Percentiles rank a stretch among this genome's conserved stretches.
phyloP scores from a whole-genome alignment of 2,113 vertebrate species.

The Chrysochloris asiatica region DNA sequence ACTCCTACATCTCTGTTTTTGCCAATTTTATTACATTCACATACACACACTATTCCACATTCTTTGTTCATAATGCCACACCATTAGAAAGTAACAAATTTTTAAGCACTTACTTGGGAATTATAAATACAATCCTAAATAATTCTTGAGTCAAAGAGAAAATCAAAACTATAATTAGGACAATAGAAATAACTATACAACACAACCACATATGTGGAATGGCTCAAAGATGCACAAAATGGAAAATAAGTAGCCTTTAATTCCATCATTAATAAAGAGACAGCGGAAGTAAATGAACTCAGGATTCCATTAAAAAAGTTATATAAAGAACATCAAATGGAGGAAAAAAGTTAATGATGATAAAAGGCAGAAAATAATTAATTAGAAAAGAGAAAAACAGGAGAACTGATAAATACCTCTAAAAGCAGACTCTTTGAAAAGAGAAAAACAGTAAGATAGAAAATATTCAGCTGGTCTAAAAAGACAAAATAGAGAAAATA shows the following conservation, averaged over 20 bases:
- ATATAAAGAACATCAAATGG: conserved; percentile 54
- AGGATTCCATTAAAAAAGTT: conserved; percentile 41
- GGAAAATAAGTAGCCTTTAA: conserved; percentile 40
- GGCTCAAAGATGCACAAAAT: conserved; percentile 4
- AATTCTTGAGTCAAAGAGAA: conserved; percentile 40
- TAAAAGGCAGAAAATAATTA: conserved; percentile 65
- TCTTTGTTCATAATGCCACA: neutral
- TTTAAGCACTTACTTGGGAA: neutral
- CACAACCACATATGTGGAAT: neutral
- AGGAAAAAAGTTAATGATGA: conserved; percentile 34
- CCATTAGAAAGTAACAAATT: neutral
- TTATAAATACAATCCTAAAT: neutral
- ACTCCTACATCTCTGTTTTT: neutral
- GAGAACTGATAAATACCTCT: conserved; percentile 48
- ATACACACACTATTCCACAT: neutral
- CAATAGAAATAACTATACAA: neutral
- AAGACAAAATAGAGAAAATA: neutral
- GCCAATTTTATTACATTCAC: neutral
- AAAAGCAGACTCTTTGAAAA: neutral
- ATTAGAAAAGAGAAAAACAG: conserved; percentile 26
- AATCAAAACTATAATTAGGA: conserved; percentile 16
- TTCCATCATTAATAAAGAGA: conserved; percentile 50
- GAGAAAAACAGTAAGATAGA: neutral
- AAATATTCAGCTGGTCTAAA: neutral
- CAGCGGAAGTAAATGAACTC: conserved; percentile 1